phyloP scores from a whole-genome alignment of 2,113 vertebrate genomes.

The Heloderma charlesbogerti region DNA sequence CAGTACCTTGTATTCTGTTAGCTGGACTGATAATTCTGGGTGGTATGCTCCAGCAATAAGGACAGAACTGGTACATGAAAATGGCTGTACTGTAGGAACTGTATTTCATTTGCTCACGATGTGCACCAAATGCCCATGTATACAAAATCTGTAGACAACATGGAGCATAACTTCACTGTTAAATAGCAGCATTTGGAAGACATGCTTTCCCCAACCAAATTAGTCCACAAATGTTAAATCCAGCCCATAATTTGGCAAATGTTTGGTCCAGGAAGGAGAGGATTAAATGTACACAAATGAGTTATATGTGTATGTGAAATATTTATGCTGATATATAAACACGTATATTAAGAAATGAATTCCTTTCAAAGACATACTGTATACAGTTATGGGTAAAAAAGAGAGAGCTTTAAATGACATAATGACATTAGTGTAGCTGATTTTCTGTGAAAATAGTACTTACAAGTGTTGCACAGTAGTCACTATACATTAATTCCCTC shows the following conservation, averaged over 20 bases:
- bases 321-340: conserved; percentile 29
- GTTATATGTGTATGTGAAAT: neutral
- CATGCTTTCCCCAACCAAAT: neutral
- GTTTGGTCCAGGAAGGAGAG: neutral
- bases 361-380: conserved; percentile 49
- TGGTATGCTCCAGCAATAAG: neutral
- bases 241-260: neutral
- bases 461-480: conserved; percentile 66
- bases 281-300: neutral
- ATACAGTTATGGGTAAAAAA: conserved; percentile 32
- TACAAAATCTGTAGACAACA: neutral
- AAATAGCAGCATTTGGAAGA: neutral
- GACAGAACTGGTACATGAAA: neutral
- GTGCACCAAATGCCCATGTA: neutral
- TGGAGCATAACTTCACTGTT: neutral
- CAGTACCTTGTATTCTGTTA: neutral
- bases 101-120: neutral
- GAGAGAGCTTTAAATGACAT: conserved; percentile 45
- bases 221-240: neutral
- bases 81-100: neutral
- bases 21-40: neutral
- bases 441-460: conserved; percentile 75
- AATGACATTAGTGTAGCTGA: conserved; percentile 59
- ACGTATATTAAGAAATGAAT: conserved; percentile 8
- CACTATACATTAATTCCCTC: conserved; percentile 72